Conservation (phyloP, 2,888 invertebrate species). For the Corythucha ciliata region DNA sequence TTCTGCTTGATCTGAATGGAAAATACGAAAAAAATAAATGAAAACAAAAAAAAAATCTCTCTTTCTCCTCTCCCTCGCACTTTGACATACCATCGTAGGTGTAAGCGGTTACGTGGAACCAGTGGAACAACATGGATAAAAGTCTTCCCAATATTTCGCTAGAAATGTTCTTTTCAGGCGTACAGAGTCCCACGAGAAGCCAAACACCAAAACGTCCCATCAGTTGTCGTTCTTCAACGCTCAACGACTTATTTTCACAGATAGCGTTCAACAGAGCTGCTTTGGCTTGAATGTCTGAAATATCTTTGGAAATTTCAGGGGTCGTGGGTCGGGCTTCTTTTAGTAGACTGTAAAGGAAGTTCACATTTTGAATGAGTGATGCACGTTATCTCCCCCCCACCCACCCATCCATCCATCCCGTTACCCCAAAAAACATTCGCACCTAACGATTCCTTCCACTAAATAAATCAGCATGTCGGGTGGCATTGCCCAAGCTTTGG, state of each 20-base stretch:
- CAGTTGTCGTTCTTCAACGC: constrained; percentile 71
- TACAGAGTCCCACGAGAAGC: constrained; percentile 88
- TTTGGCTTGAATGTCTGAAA: constrained; percentile 42
- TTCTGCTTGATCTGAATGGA: constrained; percentile 45
- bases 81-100: constrained; percentile 81
- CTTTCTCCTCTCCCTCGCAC: too few species aligned
- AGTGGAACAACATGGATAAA: constrained; percentile 93
- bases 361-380: too few species aligned
- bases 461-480: constrained; percentile 81
- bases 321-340: constrained; percentile 75
- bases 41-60: too few species aligned
- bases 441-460: constrained; percentile 90
- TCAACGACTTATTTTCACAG: constrained; percentile 29
- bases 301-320: constrained; percentile 43
- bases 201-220: constrained; percentile 94
- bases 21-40: too few species aligned
- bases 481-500: constrained; percentile 81
- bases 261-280: constrained; percentile 36
- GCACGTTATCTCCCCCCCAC: too few species aligned
- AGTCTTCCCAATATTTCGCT: constrained; percentile 57
- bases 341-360: constrained; percentile 61
- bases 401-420: background rate
- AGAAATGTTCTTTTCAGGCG: constrained; percentile 52
- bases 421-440: constrained; percentile 26
- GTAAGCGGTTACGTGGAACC: constrained; percentile 98